Evolutionary conservation across 2,113 vertebrate genomes (phyloP).

Genomic region (Butorides virescens): DNA sequence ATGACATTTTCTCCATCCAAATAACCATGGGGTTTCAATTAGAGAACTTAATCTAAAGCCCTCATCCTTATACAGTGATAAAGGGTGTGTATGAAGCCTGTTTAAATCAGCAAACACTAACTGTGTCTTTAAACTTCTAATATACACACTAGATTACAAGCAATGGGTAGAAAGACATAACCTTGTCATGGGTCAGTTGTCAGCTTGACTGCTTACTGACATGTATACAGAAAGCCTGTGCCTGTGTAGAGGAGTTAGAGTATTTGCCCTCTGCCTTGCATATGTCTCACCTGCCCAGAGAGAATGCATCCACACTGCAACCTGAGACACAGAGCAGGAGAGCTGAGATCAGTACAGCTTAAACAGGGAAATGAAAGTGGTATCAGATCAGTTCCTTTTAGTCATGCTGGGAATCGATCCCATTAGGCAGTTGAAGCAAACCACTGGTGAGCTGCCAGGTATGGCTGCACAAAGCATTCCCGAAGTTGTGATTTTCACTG

Average conservation of each 20-base stretch:
- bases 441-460: neutral
- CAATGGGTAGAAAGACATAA: neutral
- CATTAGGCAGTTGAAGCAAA: neutral
- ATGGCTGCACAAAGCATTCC: neutral
- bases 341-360: neutral
- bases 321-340: neutral
- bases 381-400: rapidly evolving
- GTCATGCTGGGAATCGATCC: neutral
- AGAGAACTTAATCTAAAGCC: neutral
- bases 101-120: neutral
- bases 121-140: neutral
- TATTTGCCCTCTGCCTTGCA: neutral
- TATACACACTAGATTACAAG: neutral
- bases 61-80: neutral
- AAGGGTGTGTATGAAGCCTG: neutral
- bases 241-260: neutral
- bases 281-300: neutral
- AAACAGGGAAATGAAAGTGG: neutral
- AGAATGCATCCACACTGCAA: neutral
- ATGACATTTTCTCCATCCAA: neutral
- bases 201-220: neutral
- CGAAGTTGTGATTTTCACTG: neutral
- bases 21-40: neutral
- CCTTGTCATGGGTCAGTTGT: neutral
- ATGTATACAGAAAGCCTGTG: neutral